Conservation (phyloP, 2,888 invertebrate genomes). For the Camptogramma bilineatum region DNA sequence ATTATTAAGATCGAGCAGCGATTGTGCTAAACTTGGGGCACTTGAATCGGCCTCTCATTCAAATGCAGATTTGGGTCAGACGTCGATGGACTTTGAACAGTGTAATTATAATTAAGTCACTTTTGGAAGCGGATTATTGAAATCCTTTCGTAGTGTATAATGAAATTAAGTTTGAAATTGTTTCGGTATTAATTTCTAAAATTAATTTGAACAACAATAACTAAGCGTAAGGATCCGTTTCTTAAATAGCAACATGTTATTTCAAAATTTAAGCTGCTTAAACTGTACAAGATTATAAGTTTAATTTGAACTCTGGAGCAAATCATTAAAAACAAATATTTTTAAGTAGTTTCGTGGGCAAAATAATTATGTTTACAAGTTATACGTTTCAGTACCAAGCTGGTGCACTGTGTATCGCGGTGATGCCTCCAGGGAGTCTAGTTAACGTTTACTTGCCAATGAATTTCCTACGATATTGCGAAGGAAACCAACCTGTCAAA, state of each 20-base stretch:
- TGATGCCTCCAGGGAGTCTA: constrained; percentile 54
- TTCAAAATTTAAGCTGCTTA: neutral
- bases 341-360: neutral
- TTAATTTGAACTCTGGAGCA: too few species aligned
- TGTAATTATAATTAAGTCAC: constrained; percentile 66
- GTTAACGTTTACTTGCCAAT: constrained; percentile 54
- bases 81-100: constrained; percentile 75
- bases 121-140: constrained; percentile 67
- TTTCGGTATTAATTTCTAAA: constrained; percentile 22
- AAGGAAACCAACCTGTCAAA: constrained; percentile 40
- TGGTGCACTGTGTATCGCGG: constrained; percentile 35
- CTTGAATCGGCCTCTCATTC: constrained; percentile 70
- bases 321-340: neutral
- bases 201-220: constrained; percentile 11
- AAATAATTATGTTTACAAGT: neutral
- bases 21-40: constrained; percentile 76
- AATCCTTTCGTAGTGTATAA: constrained; percentile 44
- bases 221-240: neutral
- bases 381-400: neutral
- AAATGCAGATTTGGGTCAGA: constrained; percentile 81
- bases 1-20: constrained; percentile 78
- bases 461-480: constrained; percentile 54
- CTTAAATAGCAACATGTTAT: neutral
- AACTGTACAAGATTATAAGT: neutral
- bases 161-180: constrained; percentile 22